phyloP scores from a whole-genome alignment of 2,113 vertebrate species.

The Stigmatopora nigra region DNA sequence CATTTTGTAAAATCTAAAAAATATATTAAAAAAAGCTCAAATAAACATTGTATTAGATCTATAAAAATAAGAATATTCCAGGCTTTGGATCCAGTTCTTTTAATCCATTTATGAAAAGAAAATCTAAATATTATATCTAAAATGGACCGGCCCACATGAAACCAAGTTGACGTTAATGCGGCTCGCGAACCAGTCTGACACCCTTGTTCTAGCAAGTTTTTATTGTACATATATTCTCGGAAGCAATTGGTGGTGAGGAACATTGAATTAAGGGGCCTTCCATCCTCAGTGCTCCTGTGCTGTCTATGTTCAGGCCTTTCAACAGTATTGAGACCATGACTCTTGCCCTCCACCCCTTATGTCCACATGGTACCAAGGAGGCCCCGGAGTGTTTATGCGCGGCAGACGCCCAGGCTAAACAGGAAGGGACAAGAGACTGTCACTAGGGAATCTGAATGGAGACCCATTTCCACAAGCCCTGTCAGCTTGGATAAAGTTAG shows the following conservation, averaged over 20 bases:
- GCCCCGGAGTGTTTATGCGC: constrained; percentile 82
- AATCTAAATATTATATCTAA: too few relatives aligned
- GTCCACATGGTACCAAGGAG: constrained; percentile 39
- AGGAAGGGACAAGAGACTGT: constrained; percentile 84
- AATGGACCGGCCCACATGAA: too few relatives aligned
- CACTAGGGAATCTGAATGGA: constrained; percentile 58
- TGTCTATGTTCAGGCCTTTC: constrained; percentile 24
- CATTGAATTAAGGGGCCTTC: constrained; percentile 18
- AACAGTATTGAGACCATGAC: constrained; percentile 61
- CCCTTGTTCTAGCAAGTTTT: too few relatives aligned
- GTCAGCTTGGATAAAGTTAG: constrained; percentile 20
- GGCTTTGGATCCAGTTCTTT: too few relatives aligned
- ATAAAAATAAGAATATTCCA: too few relatives aligned
- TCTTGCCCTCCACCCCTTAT: constrained; percentile 25
- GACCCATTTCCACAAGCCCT: constrained; percentile 26
- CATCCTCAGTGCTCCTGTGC: constrained; percentile 10
- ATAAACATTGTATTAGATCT: too few relatives aligned
- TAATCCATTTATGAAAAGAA: too few relatives aligned
- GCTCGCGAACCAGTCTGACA: too few relatives aligned
- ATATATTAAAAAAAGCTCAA: too few relatives aligned
- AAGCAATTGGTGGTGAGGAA: not conserved
- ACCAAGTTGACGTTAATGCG: too few relatives aligned
- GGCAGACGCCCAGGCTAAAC: constrained; percentile 94
- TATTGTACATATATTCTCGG: too few relatives aligned
- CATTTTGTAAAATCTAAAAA: too few relatives aligned